Conservation (phyloP, 2,113 vertebrate species). For the Atherinomorus stipes region DNA sequence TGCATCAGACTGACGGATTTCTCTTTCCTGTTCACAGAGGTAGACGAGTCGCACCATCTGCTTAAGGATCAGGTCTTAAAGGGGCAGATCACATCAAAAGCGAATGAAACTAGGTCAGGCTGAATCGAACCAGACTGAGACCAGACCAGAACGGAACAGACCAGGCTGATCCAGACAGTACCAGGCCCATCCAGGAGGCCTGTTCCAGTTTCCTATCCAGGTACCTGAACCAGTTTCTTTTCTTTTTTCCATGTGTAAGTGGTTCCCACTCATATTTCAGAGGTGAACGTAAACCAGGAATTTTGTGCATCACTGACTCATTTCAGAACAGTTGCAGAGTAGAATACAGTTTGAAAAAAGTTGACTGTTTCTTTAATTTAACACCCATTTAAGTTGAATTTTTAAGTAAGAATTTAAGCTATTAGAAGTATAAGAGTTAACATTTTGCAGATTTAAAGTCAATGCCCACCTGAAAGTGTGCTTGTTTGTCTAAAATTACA, state of each 20-base stretch:
- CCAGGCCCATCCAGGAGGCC: constrained; percentile 53
- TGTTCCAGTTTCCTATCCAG: constrained; percentile 72
- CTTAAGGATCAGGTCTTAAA: constrained; percentile 34
- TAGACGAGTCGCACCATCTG: constrained; percentile 14
- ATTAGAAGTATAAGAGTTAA: too few relatives aligned
- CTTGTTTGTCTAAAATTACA: too few relatives aligned
- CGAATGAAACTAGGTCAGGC: constrained; percentile 50
- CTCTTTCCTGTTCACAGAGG: constrained; percentile 34
- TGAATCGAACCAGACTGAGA: constrained; percentile 49
- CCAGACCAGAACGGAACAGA: constrained; percentile 35
- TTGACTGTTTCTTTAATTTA: too few relatives aligned
- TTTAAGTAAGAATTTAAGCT: too few relatives aligned
- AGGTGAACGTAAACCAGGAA: constrained; percentile 1
- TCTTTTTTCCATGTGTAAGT: neutral
- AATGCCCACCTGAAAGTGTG: too few relatives aligned
- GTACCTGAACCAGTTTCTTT: constrained; percentile 38
- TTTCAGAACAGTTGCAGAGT: neutral
- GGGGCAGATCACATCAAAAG: constrained; percentile 25
- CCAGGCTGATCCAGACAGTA: constrained; percentile 42
- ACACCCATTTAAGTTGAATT: too few relatives aligned
- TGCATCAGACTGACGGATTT: neutral
- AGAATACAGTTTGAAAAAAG: too few relatives aligned
- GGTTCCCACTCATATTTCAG: constrained; percentile 27
- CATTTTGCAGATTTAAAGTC: too few relatives aligned
- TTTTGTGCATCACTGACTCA: constrained; percentile 1